Conservation (phyloP, 1,140 invertebrate genomes). For the Microplitis mediator region DNA sequence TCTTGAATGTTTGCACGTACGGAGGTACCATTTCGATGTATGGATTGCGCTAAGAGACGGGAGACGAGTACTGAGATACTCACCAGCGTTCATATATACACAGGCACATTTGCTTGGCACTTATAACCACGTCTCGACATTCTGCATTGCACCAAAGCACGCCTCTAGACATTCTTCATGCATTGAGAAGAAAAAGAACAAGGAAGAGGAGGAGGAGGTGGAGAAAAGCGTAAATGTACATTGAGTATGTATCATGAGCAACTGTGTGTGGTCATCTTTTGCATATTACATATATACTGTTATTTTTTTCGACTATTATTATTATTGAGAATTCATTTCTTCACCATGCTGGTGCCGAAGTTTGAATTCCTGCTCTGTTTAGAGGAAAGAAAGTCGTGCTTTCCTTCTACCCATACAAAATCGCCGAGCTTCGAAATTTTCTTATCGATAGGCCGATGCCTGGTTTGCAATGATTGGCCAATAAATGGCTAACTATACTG, state of each 20-base stretch:
- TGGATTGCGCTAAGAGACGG: neutral
- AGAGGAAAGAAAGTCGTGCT: no score
- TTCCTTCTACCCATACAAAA: no score
- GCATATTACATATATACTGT: slow-evolving; percentile 2
- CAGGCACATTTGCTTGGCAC: slow-evolving; percentile 14
- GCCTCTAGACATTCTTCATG: slow-evolving; percentile 10
- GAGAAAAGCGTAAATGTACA: slow-evolving; percentile 12
- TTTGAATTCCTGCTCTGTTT: no score
- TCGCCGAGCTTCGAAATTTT: no score
- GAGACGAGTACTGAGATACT: no score
- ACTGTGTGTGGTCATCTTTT: slow-evolving; percentile 18
- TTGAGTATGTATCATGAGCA: neutral
- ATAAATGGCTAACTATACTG: no score
- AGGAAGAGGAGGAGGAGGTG: neutral
- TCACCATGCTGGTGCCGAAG: no score
- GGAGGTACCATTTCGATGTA: neutral
- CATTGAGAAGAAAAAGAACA: no score
- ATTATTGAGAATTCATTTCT: no score
- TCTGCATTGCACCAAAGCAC: slow-evolving; percentile 21
- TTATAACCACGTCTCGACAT: slow-evolving; percentile 23
- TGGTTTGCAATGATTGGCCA: no score
- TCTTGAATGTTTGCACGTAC: slow-evolving; percentile 24
- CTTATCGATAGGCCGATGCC: no score
- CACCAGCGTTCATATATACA: neutral
- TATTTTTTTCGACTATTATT: neutral